Percentiles rank a stretch among this genome's conserved stretches.
Conservation (phyloP, 2,797 vertebrate genomes). For the Paguma larvata region DNA sequence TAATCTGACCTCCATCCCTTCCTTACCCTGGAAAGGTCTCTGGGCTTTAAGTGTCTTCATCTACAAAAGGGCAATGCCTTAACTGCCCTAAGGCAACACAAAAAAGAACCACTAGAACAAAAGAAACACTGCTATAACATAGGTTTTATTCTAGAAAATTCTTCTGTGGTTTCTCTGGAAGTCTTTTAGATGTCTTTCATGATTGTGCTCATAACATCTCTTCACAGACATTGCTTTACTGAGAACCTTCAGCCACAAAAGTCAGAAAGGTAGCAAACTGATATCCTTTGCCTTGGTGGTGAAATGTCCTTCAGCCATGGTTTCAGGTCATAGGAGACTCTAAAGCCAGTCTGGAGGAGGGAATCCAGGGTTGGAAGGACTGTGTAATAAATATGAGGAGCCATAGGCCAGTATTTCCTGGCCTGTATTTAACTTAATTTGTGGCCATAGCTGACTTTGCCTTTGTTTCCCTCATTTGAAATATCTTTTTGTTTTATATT, state of each 20-base stretch:
- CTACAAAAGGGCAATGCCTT: not conserved
- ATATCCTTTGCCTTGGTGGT: not conserved
- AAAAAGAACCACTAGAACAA: not conserved
- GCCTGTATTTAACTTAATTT: not conserved
- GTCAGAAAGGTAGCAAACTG: not conserved
- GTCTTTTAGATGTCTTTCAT: not conserved
- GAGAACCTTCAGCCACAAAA: not conserved
- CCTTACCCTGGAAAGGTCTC: not conserved
- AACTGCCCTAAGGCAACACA: not conserved
- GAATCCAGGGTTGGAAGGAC: not conserved
- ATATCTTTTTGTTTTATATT: not conserved
- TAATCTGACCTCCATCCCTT: not conserved
- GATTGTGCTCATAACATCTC: not conserved
- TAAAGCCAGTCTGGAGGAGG: not conserved
- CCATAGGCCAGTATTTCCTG: not conserved
- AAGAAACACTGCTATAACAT: not conserved
- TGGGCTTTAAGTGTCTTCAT: not conserved
- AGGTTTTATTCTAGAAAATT: conserved; percentile 27
- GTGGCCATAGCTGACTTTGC: not conserved
- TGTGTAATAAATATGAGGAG: not conserved
- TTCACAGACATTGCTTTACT: not conserved
- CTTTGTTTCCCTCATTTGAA: not conserved
- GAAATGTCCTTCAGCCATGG: not conserved
- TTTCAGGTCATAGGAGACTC: not conserved
- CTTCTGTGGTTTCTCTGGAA: conserved; percentile 18